These are phyloP conservation scores for Tetranychus piercei DNA, from an alignment of 2,888 invertebrate genomes.

Conservation along the genomic window DNA sequence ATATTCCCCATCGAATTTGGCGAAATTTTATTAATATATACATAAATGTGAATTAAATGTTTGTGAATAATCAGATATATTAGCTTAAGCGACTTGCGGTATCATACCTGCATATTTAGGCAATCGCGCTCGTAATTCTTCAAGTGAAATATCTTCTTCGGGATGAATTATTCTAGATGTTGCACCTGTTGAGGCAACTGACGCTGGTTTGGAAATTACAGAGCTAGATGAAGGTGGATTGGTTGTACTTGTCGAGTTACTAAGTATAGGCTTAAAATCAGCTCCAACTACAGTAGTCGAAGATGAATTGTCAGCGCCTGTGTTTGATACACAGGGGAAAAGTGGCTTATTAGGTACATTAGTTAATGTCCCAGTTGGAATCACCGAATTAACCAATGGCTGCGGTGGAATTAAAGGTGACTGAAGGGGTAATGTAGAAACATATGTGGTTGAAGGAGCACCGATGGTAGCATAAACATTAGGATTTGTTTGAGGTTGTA, in stretches of 20 bases:
- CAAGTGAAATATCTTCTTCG: constrained; percentile 65
- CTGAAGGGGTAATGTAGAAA: neutral
- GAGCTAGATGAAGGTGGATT: constrained; percentile 34
- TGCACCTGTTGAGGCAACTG: constrained; percentile 58
- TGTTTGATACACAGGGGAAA: constrained; percentile 42
- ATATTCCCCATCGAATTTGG: no score
- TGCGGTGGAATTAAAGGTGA: neutral
- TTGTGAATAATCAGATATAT: neutral
- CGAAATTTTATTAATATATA: no score
- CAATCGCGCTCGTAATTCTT: constrained; percentile 25
- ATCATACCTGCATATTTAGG: constrained; percentile 19
- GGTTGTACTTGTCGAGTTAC: constrained; percentile 26
- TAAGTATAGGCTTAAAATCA: constrained; percentile 24
- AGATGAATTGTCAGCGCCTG: constrained; percentile 6
- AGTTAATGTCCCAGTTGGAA: neutral
- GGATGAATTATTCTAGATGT: constrained; percentile 81
- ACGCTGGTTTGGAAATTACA: constrained; percentile 15
- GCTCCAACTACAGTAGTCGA: constrained; percentile 21
- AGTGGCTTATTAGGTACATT: constrained; percentile 41
- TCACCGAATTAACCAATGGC: neutral
- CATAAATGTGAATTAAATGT: neutral
- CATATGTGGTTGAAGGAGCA: neutral
- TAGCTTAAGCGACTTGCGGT: neutral
- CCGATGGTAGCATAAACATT: neutral
- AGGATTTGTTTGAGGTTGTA: constrained; percentile 29